Base-by-base conservation (phyloP, 2,888 invertebrate species). In the Schizotus pectinicornis region DNA sequence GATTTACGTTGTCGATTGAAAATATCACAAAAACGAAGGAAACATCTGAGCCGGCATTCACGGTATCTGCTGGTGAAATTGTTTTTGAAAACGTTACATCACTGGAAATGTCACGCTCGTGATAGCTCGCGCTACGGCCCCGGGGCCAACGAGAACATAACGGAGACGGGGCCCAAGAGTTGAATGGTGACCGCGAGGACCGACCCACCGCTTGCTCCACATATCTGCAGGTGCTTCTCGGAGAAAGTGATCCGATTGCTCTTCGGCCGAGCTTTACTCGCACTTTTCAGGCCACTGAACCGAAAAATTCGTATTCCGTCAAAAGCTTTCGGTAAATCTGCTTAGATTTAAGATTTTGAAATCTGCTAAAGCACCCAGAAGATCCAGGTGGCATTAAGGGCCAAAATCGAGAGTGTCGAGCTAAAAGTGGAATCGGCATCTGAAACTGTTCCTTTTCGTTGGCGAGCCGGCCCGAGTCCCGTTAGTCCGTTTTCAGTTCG, bases 241-340 rank as follows among this genome's bases (percentile, higher is more conserved):
- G 74, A 73, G 74, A 74, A 74, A 74, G 74, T 74, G 70, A 70
- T 71, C 67, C 56, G 67, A 62, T 65, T 65, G 67, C 62, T 58
- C 56, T 56, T 53, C 35, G 51, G 14, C 12, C 50, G 41, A 51
- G 57, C 56, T 50, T 55, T 59, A 59, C 63, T 65, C 61, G 62
- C 59, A 64, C 61, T 63, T 63, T 61, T 61, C 12, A 22, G 8
- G 33, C 2, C 22, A 22, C 22, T 36, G 9, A 36, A 11, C 11
- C 36, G 11, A 36, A 36, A 36, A n/a, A n/a, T n/a, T n/a, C n/a
- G n/a, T 36, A 3, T 22, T 22, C 5, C 22, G 22, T 3, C 22
- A 2, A 22, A 22, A 22, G 5, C 5, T 22, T 22, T 22, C 22
- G 2, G 2, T 22, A 22, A n/a, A n/a, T n/a, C n/a, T n/a, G n/a